Conservation (phyloP, 1,140 invertebrate genomes). For the Monomorium pharaonis region DNA sequence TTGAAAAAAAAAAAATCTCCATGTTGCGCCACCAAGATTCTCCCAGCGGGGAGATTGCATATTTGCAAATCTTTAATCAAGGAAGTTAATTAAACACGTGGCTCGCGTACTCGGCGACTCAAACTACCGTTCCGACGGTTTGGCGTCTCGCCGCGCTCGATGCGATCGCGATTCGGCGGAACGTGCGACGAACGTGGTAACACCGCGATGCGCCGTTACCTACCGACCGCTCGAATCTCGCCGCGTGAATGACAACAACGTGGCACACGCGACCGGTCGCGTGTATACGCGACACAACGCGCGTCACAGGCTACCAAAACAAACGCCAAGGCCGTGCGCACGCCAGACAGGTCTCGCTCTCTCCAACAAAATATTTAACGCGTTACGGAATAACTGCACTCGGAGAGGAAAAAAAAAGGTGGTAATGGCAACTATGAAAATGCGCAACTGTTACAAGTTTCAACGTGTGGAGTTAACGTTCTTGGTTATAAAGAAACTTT, state of each 20-base stretch:
- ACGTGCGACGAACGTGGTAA: not conserved
- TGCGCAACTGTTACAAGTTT: too few species aligned
- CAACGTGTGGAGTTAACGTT: too few species aligned
- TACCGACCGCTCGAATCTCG: not conserved
- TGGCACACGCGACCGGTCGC: not conserved
- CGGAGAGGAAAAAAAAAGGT: too few species aligned
- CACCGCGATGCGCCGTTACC: too few species aligned
- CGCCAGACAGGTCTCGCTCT: not conserved
- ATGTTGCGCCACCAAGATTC: not conserved
- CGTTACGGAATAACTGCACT: not conserved
- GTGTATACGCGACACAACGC: not conserved
- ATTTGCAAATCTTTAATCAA: not conserved
- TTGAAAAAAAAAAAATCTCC: too few species aligned
- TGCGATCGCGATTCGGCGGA: not conserved
- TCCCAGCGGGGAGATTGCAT: not conserved
- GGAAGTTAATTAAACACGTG: not conserved
- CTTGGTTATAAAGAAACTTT: too few species aligned
- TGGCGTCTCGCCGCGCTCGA: not conserved
- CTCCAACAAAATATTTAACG: not conserved
- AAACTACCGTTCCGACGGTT: too few species aligned
- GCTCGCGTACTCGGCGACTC: not conserved
- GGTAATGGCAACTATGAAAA: too few species aligned
- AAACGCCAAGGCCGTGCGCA: not conserved
- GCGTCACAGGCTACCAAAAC: not conserved
- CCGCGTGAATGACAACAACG: not conserved